Evolutionary conservation across 2,888 invertebrate species (phyloP).

Genomic region (Sialis fuliginosa): DNA sequence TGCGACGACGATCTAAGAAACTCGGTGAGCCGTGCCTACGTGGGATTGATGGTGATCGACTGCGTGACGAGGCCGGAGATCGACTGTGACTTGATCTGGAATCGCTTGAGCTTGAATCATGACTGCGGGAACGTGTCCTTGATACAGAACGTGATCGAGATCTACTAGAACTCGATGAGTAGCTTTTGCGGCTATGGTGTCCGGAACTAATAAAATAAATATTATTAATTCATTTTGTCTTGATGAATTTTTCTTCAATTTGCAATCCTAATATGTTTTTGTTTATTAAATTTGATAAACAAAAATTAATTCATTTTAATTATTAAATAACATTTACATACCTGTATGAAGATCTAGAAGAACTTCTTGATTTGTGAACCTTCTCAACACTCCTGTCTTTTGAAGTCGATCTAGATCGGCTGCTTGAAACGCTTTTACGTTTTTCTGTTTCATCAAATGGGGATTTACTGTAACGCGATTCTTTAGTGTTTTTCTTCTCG

Average conservation of each 20-base stretch:
- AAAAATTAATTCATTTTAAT: slow-evolving; percentile 5
- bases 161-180: slow-evolving; percentile 17
- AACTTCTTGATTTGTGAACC: slow-evolving; percentile 24
- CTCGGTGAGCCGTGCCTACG: slow-evolving; percentile 85
- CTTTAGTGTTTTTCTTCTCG: neutral
- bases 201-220: slow-evolving; percentile 11
- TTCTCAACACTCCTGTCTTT: slow-evolving; percentile 11
- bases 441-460: neutral
- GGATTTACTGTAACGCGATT: neutral
- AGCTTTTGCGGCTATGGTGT: slow-evolving; percentile 13
- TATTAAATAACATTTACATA: slow-evolving; percentile 10
- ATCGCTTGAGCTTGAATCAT: slow-evolving; percentile 30
- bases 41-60: slow-evolving; percentile 79
- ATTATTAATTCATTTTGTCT: neutral
- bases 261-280: no score
- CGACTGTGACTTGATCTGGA: slow-evolving; percentile 31
- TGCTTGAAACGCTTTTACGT: slow-evolving; percentile 4
- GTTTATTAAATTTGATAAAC: slow-evolving; percentile 1
- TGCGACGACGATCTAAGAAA: slow-evolving; percentile 80
- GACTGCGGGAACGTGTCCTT: slow-evolving; percentile 25
- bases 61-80: slow-evolving; percentile 37
- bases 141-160: slow-evolving; percentile 18
- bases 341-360: slow-evolving; percentile 30
- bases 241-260: neutral
- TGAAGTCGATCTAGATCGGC: slow-evolving; percentile 10